Base-by-base conservation (phyloP, 2,113 vertebrate species). In the Panthera tigris region DNA sequence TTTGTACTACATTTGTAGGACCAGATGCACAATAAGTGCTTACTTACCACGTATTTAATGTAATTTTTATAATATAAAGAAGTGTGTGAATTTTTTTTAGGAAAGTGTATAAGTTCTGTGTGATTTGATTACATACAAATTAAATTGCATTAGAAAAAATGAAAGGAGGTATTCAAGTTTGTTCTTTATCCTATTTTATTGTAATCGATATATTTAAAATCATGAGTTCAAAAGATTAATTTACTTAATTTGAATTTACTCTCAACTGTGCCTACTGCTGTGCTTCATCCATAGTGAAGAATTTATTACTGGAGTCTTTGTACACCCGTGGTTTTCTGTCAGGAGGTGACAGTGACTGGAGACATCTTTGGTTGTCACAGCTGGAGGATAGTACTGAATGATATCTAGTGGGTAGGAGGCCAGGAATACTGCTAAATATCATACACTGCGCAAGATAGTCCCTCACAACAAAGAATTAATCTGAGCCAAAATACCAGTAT, bases 161-260 rank as follows among this genome's bases (percentile, higher is more conserved):
- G 68, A 93, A 86, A 91, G 61, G 36, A 91, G 14, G 18, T 92
- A 57, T 89, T 68, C 15, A 63, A 16, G 27, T 79, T 95, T 89
- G 39, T 91, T 89, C 48, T 85, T 96, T 92, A 79, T 95, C 29
- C n/a, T 92, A 11, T 91, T 69, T 81, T 88, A 33, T 88, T 94
- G 0, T 80, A 63, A 78, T 91, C 29, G 93, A 5, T 25, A 7
- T 95, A 85, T 80, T 96, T 93, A 79, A 93, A 95, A 79, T 68
- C 18, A 45, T 74, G 13, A 93, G 50, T 95, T 95, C 4, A 79
- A 74, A 93, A 95, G 23, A 66, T 81, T 71, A 63, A 66, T 95
- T 65, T 93, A 31, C 6, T 41, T 92, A 87, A 79, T 92, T 96
- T 29, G 8, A 78, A 16, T 91, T 73, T 87, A 94, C 13, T 69